These are phyloP conservation scores for Pseudomyrmex cubaensis DNA, from an alignment of 1,140 invertebrate species.

Conservation along the genomic window DNA sequence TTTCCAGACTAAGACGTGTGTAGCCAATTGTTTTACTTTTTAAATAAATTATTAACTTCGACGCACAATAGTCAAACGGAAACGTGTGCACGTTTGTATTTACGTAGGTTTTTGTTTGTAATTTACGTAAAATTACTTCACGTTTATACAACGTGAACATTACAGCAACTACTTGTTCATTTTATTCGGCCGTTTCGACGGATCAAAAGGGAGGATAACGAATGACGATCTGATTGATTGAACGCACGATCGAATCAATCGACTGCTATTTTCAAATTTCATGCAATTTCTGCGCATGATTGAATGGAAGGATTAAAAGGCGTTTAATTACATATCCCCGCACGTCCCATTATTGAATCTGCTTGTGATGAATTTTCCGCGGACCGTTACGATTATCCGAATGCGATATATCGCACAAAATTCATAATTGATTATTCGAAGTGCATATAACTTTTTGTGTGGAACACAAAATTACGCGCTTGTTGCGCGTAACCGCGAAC, in stretches of 20 bases:
- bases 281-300: not conserved
- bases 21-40: conserved; percentile 24
- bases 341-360: conserved; percentile 40
- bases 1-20: not conserved
- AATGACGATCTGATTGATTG: conserved; percentile 27
- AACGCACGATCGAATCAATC: conserved; percentile 18
- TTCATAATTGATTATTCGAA: conserved; percentile 18
- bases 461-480: not conserved
- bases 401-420: conserved; percentile 9
- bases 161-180: conserved; percentile 1
- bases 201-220: conserved; percentile 19
- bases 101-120: not conserved
- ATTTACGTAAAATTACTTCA: conserved; percentile 32
- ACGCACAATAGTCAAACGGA: not conserved
- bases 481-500: not conserved
- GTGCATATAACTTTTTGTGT: conserved; percentile 7
- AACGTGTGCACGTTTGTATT: not conserved
- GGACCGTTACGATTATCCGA: not conserved
- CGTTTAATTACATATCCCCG: conserved; percentile 29
- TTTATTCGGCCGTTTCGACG: not conserved
- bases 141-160: conserved; percentile 14
- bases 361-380: conserved; percentile 23
- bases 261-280: conserved; percentile 34
- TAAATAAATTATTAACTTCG: not conserved
- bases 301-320: conserved; percentile 39